Evolutionary conservation across 2,888 invertebrate species (phyloP).

Genomic region (Cerastoderma edule): DNA sequence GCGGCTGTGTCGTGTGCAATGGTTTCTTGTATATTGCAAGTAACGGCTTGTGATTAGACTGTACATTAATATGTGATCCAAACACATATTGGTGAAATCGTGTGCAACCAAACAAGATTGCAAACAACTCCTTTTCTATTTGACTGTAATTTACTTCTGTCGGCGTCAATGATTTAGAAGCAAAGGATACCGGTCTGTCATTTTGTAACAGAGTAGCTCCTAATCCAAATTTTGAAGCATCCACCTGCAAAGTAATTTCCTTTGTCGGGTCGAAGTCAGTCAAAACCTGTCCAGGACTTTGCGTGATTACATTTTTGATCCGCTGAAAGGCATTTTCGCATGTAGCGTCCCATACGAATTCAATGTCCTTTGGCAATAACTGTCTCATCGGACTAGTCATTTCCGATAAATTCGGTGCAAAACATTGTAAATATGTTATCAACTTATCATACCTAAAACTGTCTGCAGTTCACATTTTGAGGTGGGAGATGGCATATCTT

Average conservation of each 20-base stretch:
- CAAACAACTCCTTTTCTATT: constrained; percentile 63
- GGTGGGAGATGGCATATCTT: too few relatives aligned
- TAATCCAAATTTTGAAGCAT: too few relatives aligned
- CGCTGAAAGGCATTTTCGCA: too few relatives aligned
- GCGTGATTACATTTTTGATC: too few relatives aligned
- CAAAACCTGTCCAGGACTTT: too few relatives aligned
- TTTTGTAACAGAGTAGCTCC: too few relatives aligned
- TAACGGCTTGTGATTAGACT: constrained; percentile 68
- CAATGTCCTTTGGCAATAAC: constrained; percentile 27
- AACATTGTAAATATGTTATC: constrained; percentile 30
- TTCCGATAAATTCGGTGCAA: constrained; percentile 41
- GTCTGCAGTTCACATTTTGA: constrained; percentile 29
- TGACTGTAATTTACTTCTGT: constrained; percentile 62
- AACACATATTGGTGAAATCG: constrained; percentile 61
- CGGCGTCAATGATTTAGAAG: too few relatives aligned
- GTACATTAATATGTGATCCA: too few relatives aligned
- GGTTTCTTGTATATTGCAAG: constrained; percentile 37
- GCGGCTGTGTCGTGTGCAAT: constrained; percentile 30
- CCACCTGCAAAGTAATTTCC: constrained; percentile 50
- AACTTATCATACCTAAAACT: constrained; percentile 38
- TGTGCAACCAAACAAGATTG: constrained; percentile 56
- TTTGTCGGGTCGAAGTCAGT: constrained; percentile 48
- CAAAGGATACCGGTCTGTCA: too few relatives aligned
- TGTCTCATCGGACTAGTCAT: constrained; percentile 33
- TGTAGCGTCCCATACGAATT: constrained; percentile 24